Evolutionary conservation across 2,113 vertebrate genomes (phyloP), one percentile per base, ranked within the genome.

Genomic region (Hippocampus abdominalis): DNA sequence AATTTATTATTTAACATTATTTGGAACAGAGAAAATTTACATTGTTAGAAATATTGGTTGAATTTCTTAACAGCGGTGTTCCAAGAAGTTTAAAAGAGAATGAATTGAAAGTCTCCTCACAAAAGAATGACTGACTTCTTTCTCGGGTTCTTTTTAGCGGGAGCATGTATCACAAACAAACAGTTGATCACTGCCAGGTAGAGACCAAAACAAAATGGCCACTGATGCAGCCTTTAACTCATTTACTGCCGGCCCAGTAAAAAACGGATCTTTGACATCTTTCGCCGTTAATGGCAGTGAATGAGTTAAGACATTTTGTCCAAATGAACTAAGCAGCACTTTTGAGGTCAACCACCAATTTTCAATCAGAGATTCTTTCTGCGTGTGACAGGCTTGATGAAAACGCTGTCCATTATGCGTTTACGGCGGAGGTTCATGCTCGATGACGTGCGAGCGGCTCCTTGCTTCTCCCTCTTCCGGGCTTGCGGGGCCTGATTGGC

Each of bases 1-100:
- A 75, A 89, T 88, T 88, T 84, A 88, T 84, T 44, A 44, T 44
- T 44, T 91, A 92, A 91, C 93, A 92, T 95, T 98, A 98, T 97
- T 98, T 94, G 91, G 86, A 93, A 94, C 92, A 93, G 93, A 87
- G 76, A 93, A 93, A 95, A 95, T 93, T 85, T 92, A 96, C 90
- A 94, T 89, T 90, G 90, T 81, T 87, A 80, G 77, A 87, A 90
- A 87, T 77, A 39, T 75, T 51, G 74, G 70, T 71, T 87, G 87
- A 91, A 84, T 80, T 83, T 83, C 82, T 76, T 76, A 89, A 85
- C 75, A 83, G 78, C 89, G 87, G 84, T 80, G 80, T 75, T 84
- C 48, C 20, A 56, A 86, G 81, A 73, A 79, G 67, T 81, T 83
- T 54, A 64, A 32, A 53, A 64, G 21, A 54, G 39, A 70, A 81